Conservation (phyloP, 2,888 invertebrate species). For the Thereva unica region DNA sequence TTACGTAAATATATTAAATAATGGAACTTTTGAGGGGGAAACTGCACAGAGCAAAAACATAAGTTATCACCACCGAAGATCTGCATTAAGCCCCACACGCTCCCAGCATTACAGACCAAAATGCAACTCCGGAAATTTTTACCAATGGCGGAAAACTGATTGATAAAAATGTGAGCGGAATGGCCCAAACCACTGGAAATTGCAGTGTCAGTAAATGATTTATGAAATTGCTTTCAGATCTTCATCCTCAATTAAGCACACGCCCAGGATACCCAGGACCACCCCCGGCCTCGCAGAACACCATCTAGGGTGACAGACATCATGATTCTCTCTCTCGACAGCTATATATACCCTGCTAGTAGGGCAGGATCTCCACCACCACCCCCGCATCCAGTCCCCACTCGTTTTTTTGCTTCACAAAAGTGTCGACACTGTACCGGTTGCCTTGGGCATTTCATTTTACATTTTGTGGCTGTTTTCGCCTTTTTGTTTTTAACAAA, state of each 20-base stretch:
- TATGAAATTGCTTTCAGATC: conserved; percentile 54
- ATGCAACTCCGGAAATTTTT: conserved; percentile 25
- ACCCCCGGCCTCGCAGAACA: conserved; percentile 1
- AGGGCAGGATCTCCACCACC: too few relatives aligned
- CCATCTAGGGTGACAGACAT: conserved; percentile 20
- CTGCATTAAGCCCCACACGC: too few relatives aligned
- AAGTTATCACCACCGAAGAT: too few relatives aligned
- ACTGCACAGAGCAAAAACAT: too few relatives aligned
- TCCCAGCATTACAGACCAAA: conserved; percentile 3
- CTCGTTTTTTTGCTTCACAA: background rate
- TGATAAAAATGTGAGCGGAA: conserved; percentile 26
- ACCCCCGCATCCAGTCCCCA: background rate
- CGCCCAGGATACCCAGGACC: background rate
- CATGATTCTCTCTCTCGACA: too few relatives aligned
- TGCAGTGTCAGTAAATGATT: conserved; percentile 53
- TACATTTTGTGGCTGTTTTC: background rate
- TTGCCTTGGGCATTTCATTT: background rate
- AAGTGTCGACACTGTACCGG: too few relatives aligned
- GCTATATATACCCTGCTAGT: too few relatives aligned
- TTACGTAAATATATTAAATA: too few relatives aligned
- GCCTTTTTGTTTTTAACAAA: background rate
- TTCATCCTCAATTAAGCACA: conserved; percentile 48
- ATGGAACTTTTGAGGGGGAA: too few relatives aligned
- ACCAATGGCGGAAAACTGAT: conserved; percentile 26
- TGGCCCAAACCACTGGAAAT: conserved; percentile 26